A percentile compares a stretch with the other conserved stretches of the same genome.
phyloP scores from a whole-genome alignment of 2,888 invertebrate species.

The Rhingia campestris region DNA sequence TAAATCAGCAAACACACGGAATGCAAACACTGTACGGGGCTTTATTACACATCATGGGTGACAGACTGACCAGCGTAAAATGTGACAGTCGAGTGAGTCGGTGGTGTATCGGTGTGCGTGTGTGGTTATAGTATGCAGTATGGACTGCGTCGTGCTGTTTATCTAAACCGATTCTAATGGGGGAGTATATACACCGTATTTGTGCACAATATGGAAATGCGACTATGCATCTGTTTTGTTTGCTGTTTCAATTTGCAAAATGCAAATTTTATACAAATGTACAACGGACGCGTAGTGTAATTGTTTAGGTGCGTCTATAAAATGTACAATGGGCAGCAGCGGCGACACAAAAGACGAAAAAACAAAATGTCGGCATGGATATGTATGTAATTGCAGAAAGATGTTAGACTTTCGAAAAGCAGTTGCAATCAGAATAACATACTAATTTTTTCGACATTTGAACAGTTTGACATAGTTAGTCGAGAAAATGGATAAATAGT shows the following conservation, averaged over 20 bases:
- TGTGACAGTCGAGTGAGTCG: constrained; percentile 40
- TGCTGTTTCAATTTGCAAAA: constrained; percentile 66
- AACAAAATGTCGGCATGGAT: constrained; percentile 10
- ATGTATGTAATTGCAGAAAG: constrained; percentile 6
- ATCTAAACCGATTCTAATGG: constrained; percentile 64
- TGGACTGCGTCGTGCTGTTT: constrained; percentile 2
- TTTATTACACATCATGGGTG: constrained; percentile 13
- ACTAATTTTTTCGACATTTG: constrained; percentile 14
- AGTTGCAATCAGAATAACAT: constrained; percentile 8
- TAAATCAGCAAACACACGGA: constrained; percentile 70
- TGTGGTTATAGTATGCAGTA: too few species aligned
- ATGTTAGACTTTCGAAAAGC: constrained; percentile 28
- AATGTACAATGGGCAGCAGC: constrained; percentile 36
- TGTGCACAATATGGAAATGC: constrained; percentile 29
- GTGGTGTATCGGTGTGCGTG: constrained; percentile 9
- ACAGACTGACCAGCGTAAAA: constrained; percentile 54
- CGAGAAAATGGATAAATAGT: constrained; percentile 17
- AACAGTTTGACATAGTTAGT: constrained; percentile 35
- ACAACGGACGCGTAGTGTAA: constrained; percentile 36
- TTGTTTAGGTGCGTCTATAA: constrained; percentile 65
- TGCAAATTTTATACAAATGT: constrained; percentile 63
- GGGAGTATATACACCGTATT: constrained; percentile 31
- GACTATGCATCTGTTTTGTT: constrained; percentile 49
- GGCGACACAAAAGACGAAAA: constrained; percentile 8
- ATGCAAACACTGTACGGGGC: constrained; percentile 49